Evolutionary conservation across 23 tunicate species (phyloP).

Genomic region (Botrylloides violaceus): DNA sequence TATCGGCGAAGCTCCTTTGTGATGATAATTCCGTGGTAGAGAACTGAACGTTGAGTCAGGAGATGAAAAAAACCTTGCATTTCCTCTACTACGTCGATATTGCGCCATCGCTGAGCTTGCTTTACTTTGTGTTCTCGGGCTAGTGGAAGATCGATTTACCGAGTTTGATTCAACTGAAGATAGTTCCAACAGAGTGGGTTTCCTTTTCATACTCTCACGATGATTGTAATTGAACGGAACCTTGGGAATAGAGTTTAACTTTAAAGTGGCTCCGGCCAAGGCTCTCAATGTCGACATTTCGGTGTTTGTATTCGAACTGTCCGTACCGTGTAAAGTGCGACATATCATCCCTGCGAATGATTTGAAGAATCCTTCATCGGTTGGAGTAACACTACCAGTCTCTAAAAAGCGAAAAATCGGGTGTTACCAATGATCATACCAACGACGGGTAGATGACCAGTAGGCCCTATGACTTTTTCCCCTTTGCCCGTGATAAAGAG

Average conservation of each 20-base stretch:
- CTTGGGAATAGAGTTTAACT: neutral
- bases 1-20: neutral
- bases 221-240: slow-evolving; percentile 14
- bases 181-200: slow-evolving; percentile 14
- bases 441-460: no score
- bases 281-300: neutral
- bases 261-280: neutral
- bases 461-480: no score
- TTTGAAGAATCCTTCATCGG: slow-evolving; percentile 5
- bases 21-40: neutral
- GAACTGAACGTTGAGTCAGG: neutral
- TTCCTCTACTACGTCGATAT: slow-evolving; percentile 4
- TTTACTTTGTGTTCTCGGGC: neutral
- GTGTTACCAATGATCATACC: no score
- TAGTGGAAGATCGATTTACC: neutral
- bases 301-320: neutral
- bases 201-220: neutral
- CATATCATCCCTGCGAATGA: slow-evolving; percentile 22
- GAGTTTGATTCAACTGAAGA: neutral
- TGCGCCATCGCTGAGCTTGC: neutral
- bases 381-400: slow-evolving; percentile 3
- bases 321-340: neutral
- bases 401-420: neutral
- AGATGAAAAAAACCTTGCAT: slow-evolving; percentile 9
- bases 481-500: no score